phyloP scores from a whole-genome alignment of 1,140 invertebrate genomes.

The Plectrocnemia conspersa region DNA sequence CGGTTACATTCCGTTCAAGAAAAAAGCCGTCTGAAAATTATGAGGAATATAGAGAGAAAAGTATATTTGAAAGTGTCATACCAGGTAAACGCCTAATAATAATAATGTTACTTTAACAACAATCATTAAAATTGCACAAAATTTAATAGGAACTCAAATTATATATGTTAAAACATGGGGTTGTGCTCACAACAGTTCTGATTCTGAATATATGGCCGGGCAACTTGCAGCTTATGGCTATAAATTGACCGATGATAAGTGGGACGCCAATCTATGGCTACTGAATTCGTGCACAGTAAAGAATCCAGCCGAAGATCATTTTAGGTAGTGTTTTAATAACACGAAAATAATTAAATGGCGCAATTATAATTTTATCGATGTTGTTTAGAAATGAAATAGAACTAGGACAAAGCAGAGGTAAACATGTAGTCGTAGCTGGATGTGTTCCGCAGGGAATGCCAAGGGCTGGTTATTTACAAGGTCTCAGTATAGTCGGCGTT shows the following conservation, averaged over 20 bases:
- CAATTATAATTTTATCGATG: conserved; percentile 7
- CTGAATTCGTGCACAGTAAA: conserved; percentile 98
- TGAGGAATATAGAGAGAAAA: conserved; percentile 41
- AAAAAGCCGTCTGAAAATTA: conserved; percentile 41
- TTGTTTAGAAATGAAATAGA: conserved; percentile 79
- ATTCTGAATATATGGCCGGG: conserved; percentile 97
- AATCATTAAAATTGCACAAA: conserved; percentile 1
- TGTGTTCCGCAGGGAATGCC: conserved; percentile 92
- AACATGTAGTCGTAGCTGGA: conserved; percentile 89
- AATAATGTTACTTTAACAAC: conserved; percentile 12
- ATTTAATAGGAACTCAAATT: conserved; percentile 73
- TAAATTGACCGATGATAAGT: conserved; percentile 75
- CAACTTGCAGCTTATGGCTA: conserved; percentile 85
- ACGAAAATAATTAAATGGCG: background rate
- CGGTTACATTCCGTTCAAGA: conserved; percentile 59
- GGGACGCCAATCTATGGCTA: conserved; percentile 86
- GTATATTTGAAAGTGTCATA: conserved; percentile 59
- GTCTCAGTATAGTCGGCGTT: conserved; percentile 90
- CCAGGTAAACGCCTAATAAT: conserved; percentile 58
- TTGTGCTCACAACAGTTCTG: conserved; percentile 93
- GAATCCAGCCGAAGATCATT: conserved; percentile 94
- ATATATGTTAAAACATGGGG: conserved; percentile 97
- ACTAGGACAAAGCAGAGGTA: conserved; percentile 67
- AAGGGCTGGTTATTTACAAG: conserved; percentile 67
- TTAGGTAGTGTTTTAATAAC: conserved; percentile 52